A percentile compares a stretch with the other conserved stretches of the same genome.
Evolutionary conservation across 2,113 vertebrate genomes (phyloP).

Genomic region (Morone chrysops): DNA sequence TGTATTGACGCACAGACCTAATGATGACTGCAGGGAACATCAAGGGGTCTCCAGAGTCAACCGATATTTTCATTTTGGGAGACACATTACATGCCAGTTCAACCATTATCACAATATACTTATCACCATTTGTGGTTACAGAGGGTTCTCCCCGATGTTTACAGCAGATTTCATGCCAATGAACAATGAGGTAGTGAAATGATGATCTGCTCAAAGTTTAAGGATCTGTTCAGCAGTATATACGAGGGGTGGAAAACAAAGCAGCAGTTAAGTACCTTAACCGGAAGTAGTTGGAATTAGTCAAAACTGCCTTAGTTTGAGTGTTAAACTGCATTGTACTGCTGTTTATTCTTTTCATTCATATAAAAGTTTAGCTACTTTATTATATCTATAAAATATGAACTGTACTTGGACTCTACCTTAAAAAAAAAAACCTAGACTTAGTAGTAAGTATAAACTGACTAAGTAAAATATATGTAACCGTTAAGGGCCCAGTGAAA

Average conservation of each 20-base stretch:
- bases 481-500: no score
- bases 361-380: background rate
- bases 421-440: no score
- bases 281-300: background rate
- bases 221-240: background rate
- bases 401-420: background rate
- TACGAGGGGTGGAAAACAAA: background rate
- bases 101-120: background rate
- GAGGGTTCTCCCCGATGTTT: background rate
- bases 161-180: background rate
- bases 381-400: background rate
- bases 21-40: background rate
- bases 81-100: background rate
- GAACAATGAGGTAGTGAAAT: background rate
- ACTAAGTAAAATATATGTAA: no score
- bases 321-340: background rate
- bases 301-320: background rate
- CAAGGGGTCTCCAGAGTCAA: background rate
- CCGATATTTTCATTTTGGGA: background rate
- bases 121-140: background rate
- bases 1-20: background rate
- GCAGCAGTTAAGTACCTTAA: background rate
- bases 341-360: background rate
- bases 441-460: no score
- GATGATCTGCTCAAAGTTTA: background rate